Evolutionary conservation across 2,113 vertebrate species (phyloP), one percentile per base, ranked within the genome.

Genomic region (Hymenochirus boettgeri): DNA sequence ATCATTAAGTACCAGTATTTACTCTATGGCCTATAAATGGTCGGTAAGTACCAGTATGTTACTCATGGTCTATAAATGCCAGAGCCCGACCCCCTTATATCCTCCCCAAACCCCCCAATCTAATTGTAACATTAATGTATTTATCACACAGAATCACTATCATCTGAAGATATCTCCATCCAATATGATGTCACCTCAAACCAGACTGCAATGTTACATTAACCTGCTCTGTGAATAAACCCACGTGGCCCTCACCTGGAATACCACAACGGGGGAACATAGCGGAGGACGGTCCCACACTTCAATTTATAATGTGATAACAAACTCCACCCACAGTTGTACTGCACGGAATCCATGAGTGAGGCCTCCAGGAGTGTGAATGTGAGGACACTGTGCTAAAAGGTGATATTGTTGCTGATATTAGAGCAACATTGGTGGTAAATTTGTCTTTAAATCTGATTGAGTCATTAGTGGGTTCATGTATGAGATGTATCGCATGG

Each of bases 141-240:
- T 54, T 1, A 15, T 26, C 5, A 13, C 21, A 4, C 37, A 64
- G 61, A 17, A 22, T 10, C 13, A 4, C 11, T 64, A n/a, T 29
- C 18, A 10, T 8, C 39, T 4, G 61, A 64, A 27, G 9, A 64
- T 23, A n/a, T 64, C 26, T 11, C 21, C 10, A 64, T 64, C n/a
- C 24, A 55, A 1, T 10, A 54, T 5, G 8, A 46, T n/a, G 35
- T 64, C 26, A 29, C 13, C 37, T 9, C 12, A 7, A 55, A 29
- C 17, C 35, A 23, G 37, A 29, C 33, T 64, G 61, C 29, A 46
- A 10, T 6, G 3, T 64, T 19, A 45, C 50, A 4, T 1, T 64
- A 3, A 45, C n/a, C 24, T 48, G 46, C 22, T 2, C n/a, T 7
- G 46, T 48, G 9, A 48, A 7, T 11, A 21, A 21, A 22, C 22